A percentile compares a stretch with the other conserved stretches of the same genome.
These are phyloP conservation scores for Loxodonta africana DNA, from an alignment of 2,113 vertebrate species.

Conservation along the genomic window DNA sequence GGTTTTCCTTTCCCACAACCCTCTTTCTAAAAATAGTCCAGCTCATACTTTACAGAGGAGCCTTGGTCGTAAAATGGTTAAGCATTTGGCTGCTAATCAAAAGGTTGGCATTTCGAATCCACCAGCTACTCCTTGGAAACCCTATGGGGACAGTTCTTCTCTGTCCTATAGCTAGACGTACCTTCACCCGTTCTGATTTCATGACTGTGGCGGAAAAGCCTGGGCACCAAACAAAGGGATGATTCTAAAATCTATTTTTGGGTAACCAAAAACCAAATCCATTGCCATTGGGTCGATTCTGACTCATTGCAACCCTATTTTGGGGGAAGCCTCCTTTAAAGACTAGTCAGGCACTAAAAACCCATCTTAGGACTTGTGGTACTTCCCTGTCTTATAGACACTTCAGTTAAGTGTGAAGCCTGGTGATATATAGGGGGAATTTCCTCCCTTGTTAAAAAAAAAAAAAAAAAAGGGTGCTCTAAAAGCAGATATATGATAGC, in stretches of 20 bases:
- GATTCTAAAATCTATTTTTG: background rate
- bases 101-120: too few species aligned
- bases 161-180: background rate
- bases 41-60: too few species aligned
- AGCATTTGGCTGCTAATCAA: too few species aligned
- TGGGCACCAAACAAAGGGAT: too few species aligned
- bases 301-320: too few species aligned
- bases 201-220: background rate
- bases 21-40: background rate
- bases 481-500: background rate
- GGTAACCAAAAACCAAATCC: too few species aligned
- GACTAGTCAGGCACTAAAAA: too few species aligned
- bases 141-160: background rate
- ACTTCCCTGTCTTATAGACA: fast-evolving
- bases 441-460: background rate
- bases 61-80: too few species aligned
- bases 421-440: background rate
- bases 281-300: too few species aligned
- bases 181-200: background rate
- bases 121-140: too few species aligned
- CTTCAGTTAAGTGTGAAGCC: background rate
- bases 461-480: background rate
- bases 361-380: too few species aligned
- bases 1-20: fast-evolving
- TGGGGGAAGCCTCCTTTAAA: background rate